phyloP scores from a whole-genome alignment of 2,797 vertebrate genomes.

The Hoplostethus mediterraneus region DNA sequence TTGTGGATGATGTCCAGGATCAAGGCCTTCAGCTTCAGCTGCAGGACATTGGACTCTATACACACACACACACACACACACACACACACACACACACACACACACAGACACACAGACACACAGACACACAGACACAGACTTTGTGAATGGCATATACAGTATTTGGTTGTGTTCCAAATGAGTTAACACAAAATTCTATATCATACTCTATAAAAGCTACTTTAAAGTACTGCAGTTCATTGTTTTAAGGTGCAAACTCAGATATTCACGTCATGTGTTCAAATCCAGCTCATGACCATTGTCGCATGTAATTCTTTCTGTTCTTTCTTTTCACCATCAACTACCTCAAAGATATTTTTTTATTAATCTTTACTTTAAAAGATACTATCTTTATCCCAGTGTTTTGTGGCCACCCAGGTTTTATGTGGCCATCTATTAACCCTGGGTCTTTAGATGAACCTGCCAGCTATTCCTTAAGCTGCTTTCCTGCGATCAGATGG shows the following conservation, averaged over 20 bases:
- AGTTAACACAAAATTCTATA: too few species aligned
- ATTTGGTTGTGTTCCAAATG: too few species aligned
- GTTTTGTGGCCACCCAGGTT: neutral
- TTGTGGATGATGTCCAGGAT: slow-evolving; percentile 97
- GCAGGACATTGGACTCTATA: slow-evolving; percentile 89
- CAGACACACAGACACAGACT: neutral
- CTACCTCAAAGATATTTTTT: neutral
- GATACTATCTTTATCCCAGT: neutral
- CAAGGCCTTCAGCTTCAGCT: slow-evolving; percentile 94
- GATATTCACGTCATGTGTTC: too few species aligned
- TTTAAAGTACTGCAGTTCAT: too few species aligned
- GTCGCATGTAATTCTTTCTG: too few species aligned
- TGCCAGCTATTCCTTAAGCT: neutral
- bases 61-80: slow-evolving; percentile 24
- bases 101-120: too few species aligned
- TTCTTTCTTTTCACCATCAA: neutral
- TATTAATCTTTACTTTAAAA: neutral
- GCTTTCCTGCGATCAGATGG: slow-evolving; percentile 2
- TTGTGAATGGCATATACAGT: too few species aligned
- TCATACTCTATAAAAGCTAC: too few species aligned
- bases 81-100: neutral
- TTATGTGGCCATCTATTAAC: neutral
- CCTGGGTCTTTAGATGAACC: neutral
- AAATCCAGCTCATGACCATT: too few species aligned
- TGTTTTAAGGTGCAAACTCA: too few species aligned